Evolutionary conservation across 1,140 invertebrate species (phyloP).

Genomic region (Papilio dardanus): DNA sequence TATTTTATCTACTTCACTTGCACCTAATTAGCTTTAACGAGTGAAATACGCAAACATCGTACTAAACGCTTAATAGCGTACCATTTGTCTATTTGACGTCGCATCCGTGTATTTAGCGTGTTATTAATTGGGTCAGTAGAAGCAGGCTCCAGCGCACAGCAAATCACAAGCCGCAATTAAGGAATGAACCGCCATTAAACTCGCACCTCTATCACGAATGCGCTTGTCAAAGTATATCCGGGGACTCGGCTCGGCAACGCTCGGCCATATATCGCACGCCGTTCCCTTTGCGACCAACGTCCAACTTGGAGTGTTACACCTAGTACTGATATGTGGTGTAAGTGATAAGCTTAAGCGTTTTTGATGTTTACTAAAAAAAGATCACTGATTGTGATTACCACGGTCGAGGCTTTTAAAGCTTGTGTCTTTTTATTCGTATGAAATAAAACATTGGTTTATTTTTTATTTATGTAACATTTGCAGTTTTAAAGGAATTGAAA

Average conservation of each 20-base stretch:
- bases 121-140: constrained; percentile 27
- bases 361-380: background rate
- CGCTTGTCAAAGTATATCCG: constrained; percentile 48
- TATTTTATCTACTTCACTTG: background rate
- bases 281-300: constrained; percentile 47
- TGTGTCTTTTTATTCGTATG: background rate
- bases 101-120: constrained; percentile 11
- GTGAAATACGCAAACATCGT: background rate
- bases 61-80: background rate
- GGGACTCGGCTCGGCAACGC: constrained; percentile 47
- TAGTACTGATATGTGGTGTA: constrained; percentile 19
- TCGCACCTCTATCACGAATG: constrained; percentile 45
- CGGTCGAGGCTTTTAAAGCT: no score
- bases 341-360: constrained; percentile 5
- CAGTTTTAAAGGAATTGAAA: constrained; percentile 12
- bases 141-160: constrained; percentile 31
- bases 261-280: constrained; percentile 47
- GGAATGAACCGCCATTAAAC: constrained; percentile 41
- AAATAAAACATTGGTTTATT: background rate
- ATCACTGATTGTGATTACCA: background rate
- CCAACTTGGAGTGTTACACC: constrained; percentile 48
- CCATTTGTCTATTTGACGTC: constrained; percentile 34
- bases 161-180: constrained; percentile 45
- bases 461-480: background rate
- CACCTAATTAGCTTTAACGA: background rate